These are phyloP conservation scores for Megaceryle alcyon DNA, from an alignment of 2,797 vertebrate species.

Conservation along the genomic window DNA sequence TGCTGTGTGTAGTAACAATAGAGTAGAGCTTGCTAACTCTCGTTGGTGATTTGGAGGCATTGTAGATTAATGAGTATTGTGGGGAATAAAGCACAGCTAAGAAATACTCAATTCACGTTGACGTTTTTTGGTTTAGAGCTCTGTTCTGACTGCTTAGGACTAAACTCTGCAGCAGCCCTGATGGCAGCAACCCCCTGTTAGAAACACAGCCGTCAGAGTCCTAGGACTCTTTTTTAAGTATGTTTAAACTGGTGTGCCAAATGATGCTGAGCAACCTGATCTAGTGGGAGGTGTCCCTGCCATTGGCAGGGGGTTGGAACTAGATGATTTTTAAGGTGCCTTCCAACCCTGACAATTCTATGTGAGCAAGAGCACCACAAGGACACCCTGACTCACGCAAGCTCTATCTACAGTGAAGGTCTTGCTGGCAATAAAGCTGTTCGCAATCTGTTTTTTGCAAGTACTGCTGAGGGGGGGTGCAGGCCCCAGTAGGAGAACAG, in stretches of 20 bases:
- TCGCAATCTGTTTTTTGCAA: neutral
- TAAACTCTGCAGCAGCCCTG: neutral
- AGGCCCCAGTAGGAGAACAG: neutral
- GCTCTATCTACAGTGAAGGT: neutral
- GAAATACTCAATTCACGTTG: neutral
- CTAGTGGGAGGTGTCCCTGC: no score
- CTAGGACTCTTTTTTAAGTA: neutral
- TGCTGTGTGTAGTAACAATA: neutral
- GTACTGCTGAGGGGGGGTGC: neutral
- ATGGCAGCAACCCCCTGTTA: neutral
- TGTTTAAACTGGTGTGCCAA: neutral
- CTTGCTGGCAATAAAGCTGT: neutral
- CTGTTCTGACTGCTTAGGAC: neutral
- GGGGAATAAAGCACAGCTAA: neutral
- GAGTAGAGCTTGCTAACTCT: neutral
- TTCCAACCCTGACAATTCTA: no score
- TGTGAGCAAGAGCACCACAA: neutral
- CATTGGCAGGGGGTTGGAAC: no score
- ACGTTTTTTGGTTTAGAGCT: neutral
- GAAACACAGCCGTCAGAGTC: neutral
- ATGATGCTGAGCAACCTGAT: no score
- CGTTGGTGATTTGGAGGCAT: rapidly evolving
- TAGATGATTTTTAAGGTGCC: no score
- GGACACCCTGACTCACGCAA: neutral
- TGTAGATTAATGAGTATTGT: rapidly evolving